Base-by-base conservation (phyloP, 1,140 invertebrate genomes). In the Bombus turneri region DNA sequence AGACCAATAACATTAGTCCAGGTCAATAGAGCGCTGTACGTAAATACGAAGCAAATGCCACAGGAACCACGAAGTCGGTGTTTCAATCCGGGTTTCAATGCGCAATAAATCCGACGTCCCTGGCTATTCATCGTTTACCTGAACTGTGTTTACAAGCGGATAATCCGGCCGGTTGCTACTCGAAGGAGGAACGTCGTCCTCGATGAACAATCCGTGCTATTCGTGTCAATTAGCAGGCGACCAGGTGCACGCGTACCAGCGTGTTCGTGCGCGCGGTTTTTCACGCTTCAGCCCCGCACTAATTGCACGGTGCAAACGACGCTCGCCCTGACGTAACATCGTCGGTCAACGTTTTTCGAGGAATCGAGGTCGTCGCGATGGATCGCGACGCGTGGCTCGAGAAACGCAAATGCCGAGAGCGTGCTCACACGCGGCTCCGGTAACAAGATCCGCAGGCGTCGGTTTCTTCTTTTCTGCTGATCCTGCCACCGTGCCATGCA, bases 191-290 rank as follows among this genome's bases (percentile, higher is more conserved):
- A 74, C 81, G 75, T 78, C 74, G 83, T 90, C 89, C 88, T 90
- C 86, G 83, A 37, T 57, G 86, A 86, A 86, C 72, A 81, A 90
- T 90, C 83, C 73, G 47, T 64, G 86, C 77, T 81, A 90, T 90
- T 88, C 81, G 83, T 88, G 88, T 82, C 86, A 90, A 90, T 90
- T 90, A 90, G 81, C 83, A 57, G 15, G 53, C 43, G 73, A 68
- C 77, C 88, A 90, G 88, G 89, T 90, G 88, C 86, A 81, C 66
- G 80, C 37, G 88, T 37, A 87, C 76, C 71, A 43, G 72, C 57
- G 41, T 18, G 53, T 22, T 47, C 66, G 47, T 31, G 73, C 53
- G 39, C 53, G 47, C 72, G 37, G 12, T 62, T 59, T 62, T 77
- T 62, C 75, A 77, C 34, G 76, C 64, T 69, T 68, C 37, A 73